phyloP scores from a whole-genome alignment of 2,113 vertebrate genomes.

The Furnarius figulus region DNA sequence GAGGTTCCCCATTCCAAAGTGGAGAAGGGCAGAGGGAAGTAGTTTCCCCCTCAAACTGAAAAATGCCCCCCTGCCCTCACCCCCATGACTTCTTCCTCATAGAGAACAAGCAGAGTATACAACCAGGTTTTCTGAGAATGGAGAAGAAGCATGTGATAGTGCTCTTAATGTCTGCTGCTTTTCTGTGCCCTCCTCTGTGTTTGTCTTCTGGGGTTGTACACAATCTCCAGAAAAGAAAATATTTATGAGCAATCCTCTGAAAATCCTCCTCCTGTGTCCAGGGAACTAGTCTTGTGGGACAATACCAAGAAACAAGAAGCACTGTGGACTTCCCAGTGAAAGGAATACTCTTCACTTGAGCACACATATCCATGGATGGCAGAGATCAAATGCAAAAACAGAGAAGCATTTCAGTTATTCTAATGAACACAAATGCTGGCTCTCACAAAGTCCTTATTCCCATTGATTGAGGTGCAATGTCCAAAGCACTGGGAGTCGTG shows the following conservation, averaged over 20 bases:
- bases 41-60: background rate
- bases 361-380: background rate
- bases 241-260: background rate
- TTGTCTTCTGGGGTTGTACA: background rate
- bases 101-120: background rate
- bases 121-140: background rate
- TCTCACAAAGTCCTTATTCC: constrained; percentile 31
- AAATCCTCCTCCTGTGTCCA: background rate
- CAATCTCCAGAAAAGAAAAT: constrained; percentile 3
- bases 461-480: background rate
- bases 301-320: background rate
- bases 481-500: background rate
- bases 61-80: background rate
- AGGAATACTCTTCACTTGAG: background rate
- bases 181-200: background rate
- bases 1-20: background rate
- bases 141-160: background rate
- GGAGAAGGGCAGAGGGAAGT: background rate
- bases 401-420: background rate
- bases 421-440: background rate
- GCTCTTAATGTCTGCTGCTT: background rate
- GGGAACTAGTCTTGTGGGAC: background rate
- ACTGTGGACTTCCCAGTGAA: background rate
- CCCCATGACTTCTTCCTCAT: background rate
- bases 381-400: background rate